These are phyloP conservation scores for Aricia artaxerxes DNA, from an alignment of 2,888 invertebrate genomes.

Conservation along the genomic window DNA sequence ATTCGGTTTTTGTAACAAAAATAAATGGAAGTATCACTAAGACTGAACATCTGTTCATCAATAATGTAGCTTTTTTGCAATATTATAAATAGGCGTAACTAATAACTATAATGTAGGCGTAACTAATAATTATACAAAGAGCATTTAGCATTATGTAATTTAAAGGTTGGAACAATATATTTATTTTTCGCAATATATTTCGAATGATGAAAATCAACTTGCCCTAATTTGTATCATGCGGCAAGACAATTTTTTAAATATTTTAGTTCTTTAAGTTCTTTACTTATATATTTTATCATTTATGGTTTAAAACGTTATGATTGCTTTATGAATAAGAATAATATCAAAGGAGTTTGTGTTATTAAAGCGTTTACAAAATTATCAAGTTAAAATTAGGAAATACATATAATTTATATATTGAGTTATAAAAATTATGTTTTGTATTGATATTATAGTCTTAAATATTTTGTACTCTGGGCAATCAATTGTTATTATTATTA, in stretches of 20 bases:
- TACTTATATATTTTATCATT: neutral
- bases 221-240: neutral
- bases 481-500: neutral
- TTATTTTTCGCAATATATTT: too few relatives aligned
- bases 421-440: neutral
- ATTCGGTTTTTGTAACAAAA: too few relatives aligned
- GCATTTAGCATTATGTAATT: neutral
- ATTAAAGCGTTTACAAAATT: neutral
- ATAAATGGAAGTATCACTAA: too few relatives aligned
- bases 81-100: neutral
- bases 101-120: neutral
- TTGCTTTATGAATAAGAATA: neutral
- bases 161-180: too few relatives aligned
- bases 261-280: neutral
- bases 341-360: neutral
- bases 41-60: neutral
- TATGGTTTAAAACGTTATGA: neutral
- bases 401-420: neutral
- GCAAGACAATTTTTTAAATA: neutral
- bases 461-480: neutral
- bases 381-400: neutral
- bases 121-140: neutral
- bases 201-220: neutral
- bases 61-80: neutral
- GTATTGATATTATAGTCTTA: slow-evolving; percentile 1